Percentiles rank a stretch among this genome's conserved stretches.
Evolutionary conservation across 2,797 vertebrate genomes (phyloP).

Genomic region (Ptychobarbus kaznakovi): DNA sequence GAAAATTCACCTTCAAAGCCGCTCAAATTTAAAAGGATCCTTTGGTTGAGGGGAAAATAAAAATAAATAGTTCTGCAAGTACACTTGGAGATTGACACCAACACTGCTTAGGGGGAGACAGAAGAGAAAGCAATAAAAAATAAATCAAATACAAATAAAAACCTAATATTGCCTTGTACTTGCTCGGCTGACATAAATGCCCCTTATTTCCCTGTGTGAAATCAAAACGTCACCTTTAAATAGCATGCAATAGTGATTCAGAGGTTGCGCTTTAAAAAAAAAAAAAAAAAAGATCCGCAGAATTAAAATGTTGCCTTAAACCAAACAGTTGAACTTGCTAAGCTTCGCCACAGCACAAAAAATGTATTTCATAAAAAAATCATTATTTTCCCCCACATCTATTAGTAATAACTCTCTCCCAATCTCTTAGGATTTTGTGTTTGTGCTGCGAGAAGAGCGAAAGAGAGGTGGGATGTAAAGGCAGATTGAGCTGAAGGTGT

Average conservation of each 20-base stretch:
- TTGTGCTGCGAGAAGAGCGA: constrained; percentile 1
- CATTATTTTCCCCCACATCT: constrained; percentile 28
- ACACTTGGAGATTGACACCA: constrained; percentile 19
- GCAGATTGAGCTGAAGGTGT: constrained; percentile 15
- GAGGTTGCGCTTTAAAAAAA: neutral
- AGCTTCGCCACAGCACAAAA: neutral
- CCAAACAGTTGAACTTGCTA: constrained; percentile 34
- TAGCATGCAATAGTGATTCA: neutral
- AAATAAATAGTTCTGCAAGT: neutral
- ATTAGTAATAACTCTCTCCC: constrained; percentile 34
- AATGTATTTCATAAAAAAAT: neutral
- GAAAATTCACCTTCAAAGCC: neutral
- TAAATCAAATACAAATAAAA: constrained; percentile 22
- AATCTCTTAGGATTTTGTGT: constrained; percentile 46
- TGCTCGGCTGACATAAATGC: constrained; percentile 31
- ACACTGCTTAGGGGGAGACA: neutral
- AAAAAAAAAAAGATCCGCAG: constrained; percentile 26
- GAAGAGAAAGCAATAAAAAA: constrained; percentile 24
- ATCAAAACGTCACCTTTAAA: constrained; percentile 11
- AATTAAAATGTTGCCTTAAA: constrained; percentile 40
- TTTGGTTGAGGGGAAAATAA: neutral
- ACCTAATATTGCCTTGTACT: constrained; percentile 31
- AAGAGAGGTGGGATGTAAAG: neutral
- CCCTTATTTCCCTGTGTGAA: constrained; percentile 27
- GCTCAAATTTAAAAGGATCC: constrained; percentile 16